These are phyloP conservation scores for Gymnothorax reevesii DNA, from an alignment of 2,797 vertebrate genomes.

Conservation along the genomic window DNA sequence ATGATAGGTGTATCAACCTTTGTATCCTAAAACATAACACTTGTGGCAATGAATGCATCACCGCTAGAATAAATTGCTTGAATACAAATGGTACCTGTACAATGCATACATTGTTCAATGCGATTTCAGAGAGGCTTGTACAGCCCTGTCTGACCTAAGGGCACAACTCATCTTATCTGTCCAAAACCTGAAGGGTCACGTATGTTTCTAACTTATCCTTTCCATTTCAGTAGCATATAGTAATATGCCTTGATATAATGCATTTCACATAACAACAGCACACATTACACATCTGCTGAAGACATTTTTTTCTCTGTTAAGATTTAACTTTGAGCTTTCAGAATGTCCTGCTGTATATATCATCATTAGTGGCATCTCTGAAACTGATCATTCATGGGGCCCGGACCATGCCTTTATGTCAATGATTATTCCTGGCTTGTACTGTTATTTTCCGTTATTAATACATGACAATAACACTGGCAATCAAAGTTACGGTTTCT, in stretches of 20 bases:
- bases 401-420: no score
- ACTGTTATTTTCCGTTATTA: no score
- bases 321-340: not conserved
- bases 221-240: not conserved
- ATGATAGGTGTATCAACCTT: not conserved
- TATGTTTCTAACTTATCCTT: not conserved
- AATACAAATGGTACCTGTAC: not conserved
- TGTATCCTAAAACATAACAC: not conserved
- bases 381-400: no score
- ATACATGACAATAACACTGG: no score
- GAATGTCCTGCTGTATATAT: not conserved
- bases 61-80: not conserved
- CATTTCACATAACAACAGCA: not conserved
- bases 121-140: not conserved
- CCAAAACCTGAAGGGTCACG: not conserved
- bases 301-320: not conserved
- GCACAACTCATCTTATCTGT: not conserved
- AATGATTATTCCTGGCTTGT: no score
- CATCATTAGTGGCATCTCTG: no score
- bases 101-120: not conserved
- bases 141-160: not conserved
- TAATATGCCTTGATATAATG: not conserved
- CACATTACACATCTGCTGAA: not conserved
- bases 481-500: no score
- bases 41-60: not conserved